Evolutionary conservation across 2,888 invertebrate species (phyloP).

Genomic region (Ophioninae sp.): DNA sequence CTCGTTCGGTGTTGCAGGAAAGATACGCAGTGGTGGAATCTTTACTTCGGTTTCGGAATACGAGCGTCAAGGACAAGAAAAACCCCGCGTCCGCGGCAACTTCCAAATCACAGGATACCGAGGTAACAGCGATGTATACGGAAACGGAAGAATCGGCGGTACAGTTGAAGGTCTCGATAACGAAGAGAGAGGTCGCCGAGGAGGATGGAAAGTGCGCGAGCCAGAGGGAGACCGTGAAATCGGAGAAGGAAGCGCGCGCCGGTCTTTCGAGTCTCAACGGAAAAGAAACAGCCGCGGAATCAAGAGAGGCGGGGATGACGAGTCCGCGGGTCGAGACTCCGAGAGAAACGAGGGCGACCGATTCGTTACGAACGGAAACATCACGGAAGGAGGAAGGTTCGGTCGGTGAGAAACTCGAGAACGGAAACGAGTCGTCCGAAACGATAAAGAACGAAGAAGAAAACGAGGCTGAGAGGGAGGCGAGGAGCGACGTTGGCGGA

Average conservation of each 20-base stretch:
- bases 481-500: conserved; percentile 31
- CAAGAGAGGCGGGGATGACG: conserved; percentile 46
- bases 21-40: conserved; percentile 64
- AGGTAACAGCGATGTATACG: conserved; percentile 64
- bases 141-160: conserved; percentile 67
- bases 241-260: conserved; percentile 6
- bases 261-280: conserved; percentile 47
- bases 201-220: conserved; percentile 21
- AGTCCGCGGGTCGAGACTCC: conserved; percentile 25
- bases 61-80: conserved; percentile 63
- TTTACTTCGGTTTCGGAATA: conserved; percentile 53
- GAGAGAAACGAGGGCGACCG: conserved; percentile 21
- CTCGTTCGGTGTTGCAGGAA: conserved; percentile 67
- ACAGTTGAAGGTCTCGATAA: conserved; percentile 59
- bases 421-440: conserved; percentile 43
- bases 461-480: conserved; percentile 38
- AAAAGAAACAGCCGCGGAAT: conserved; percentile 27
- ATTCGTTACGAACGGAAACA: conserved; percentile 6
- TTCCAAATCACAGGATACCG: conserved; percentile 40
- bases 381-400: conserved; percentile 11
- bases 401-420: conserved; percentile 23
- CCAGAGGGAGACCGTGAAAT: conserved; percentile 30
- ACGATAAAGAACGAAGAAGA: conserved; percentile 25
- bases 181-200: conserved; percentile 60
- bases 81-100: conserved; percentile 38